Conservation (phyloP, 1,140 invertebrate species). For the Papilio xuthus region DNA sequence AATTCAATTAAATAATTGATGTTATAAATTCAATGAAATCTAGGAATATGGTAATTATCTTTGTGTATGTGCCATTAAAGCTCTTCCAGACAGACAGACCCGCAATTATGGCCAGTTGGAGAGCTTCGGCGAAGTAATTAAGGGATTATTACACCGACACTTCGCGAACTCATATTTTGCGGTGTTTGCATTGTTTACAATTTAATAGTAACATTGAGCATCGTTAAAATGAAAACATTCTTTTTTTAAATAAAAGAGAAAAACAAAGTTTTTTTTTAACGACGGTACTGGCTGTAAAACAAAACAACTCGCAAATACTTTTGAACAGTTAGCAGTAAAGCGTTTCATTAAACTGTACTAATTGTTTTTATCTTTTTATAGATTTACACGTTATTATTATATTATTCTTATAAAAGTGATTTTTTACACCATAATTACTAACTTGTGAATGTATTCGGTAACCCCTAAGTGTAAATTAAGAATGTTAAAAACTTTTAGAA, state of each 20-base stretch:
- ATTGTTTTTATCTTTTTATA: too few relatives aligned
- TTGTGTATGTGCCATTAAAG: constrained; percentile 52
- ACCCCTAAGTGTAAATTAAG: too few relatives aligned
- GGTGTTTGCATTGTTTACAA: constrained; percentile 9
- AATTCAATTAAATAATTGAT: constrained; percentile 20
- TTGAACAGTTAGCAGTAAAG: too few relatives aligned
- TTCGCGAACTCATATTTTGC: constrained; percentile 40
- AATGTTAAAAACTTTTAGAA: too few relatives aligned
- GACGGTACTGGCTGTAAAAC: not conserved
- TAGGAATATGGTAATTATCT: constrained; percentile 12
- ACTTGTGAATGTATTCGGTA: too few relatives aligned
- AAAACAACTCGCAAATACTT: too few relatives aligned
- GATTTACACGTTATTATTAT: too few relatives aligned
- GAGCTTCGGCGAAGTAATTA: constrained; percentile 68
- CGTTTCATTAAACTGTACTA: too few relatives aligned
- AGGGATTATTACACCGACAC: constrained; percentile 65
- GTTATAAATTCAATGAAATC: constrained; percentile 34
- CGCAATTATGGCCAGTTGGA: constrained; percentile 70
- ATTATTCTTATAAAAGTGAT: too few relatives aligned
- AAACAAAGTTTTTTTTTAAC: not conserved
- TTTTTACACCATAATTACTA: too few relatives aligned
- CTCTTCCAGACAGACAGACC: constrained; percentile 60
- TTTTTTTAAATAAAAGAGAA: not conserved
- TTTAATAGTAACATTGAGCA: not conserved
- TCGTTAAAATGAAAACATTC: not conserved